Evolutionary conservation across 2,113 vertebrate species (phyloP).

Genomic region (Pachycephala philippinensis): DNA sequence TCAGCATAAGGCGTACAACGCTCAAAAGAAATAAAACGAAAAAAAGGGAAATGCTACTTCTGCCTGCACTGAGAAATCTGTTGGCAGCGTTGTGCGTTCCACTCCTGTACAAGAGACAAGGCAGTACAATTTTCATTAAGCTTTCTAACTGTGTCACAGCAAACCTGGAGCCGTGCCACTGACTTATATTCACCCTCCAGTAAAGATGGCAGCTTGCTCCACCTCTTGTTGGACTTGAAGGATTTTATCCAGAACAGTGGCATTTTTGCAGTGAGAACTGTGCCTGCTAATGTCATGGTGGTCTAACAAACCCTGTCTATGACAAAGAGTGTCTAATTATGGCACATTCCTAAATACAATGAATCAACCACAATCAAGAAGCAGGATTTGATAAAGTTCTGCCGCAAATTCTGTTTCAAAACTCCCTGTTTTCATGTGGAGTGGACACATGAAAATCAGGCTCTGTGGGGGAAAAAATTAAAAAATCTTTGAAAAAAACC

Average conservation of each 20-base stretch:
- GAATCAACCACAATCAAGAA: not conserved
- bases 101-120: not conserved
- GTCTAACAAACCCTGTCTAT: not conserved
- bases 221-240: not conserved
- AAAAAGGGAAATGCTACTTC: not conserved
- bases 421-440: constrained; percentile 36
- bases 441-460: not conserved
- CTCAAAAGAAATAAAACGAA: not conserved
- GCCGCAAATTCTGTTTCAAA: constrained; percentile 32
- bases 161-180: not conserved
- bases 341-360: not conserved
- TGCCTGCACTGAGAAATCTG: not conserved
- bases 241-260: not conserved
- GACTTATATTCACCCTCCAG: not conserved
- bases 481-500: constrained; percentile 63
- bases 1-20: not conserved
- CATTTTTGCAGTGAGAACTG: not conserved
- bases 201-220: not conserved
- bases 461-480: constrained; percentile 51
- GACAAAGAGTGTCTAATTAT: not conserved
- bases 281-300: not conserved
- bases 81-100: not conserved
- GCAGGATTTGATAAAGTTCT: constrained; percentile 8
- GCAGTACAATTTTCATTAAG: not conserved
- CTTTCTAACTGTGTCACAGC: not conserved